Percentiles rank a stretch among this genome's conserved stretches.
Conservation (phyloP, 2,113 vertebrate species). For the Pseudolaguvia tuberculata region DNA sequence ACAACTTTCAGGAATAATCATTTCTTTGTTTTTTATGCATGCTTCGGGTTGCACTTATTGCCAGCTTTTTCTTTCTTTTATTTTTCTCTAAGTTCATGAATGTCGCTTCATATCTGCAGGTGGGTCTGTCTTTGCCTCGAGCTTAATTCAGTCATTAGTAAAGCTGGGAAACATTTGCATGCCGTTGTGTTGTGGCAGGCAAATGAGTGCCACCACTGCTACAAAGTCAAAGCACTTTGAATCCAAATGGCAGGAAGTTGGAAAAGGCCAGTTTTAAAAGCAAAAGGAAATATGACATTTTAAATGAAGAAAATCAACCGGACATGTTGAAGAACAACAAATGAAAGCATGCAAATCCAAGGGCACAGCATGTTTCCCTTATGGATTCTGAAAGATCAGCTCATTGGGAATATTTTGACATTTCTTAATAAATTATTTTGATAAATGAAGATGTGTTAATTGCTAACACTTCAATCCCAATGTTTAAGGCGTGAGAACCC, state of each 20-base stretch:
- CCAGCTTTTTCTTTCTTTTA: constrained; percentile 15
- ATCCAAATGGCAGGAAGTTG: constrained; percentile 15
- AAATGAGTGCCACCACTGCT: constrained; percentile 33
- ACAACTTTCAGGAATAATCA: too few relatives aligned
- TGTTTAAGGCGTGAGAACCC: too few relatives aligned
- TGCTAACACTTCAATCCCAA: constrained; percentile 14
- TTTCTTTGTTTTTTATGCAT: neutral
- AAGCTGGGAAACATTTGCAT: constrained; percentile 30
- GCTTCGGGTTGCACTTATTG: neutral
- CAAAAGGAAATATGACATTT: constrained; percentile 16
- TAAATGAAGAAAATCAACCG: neutral
- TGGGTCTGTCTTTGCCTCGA: constrained; percentile 20
- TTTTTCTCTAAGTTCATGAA: neutral
- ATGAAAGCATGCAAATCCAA: neutral
- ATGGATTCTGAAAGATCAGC: neutral
- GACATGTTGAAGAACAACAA: neutral
- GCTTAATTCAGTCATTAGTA: constrained; percentile 46
- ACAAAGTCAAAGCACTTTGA: constrained; percentile 28
- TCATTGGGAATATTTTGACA: constrained; percentile 32
- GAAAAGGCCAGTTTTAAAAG: constrained; percentile 10
- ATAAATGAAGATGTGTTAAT: constrained; percentile 28
- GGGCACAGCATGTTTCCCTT: neutral
- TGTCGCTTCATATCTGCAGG: constrained; percentile 19
- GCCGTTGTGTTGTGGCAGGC: constrained; percentile 30
- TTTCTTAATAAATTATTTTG: constrained; percentile 37